These are phyloP conservation scores for Bos javanicus DNA, from an alignment of 2,113 vertebrate genomes.

Conservation along the genomic window DNA sequence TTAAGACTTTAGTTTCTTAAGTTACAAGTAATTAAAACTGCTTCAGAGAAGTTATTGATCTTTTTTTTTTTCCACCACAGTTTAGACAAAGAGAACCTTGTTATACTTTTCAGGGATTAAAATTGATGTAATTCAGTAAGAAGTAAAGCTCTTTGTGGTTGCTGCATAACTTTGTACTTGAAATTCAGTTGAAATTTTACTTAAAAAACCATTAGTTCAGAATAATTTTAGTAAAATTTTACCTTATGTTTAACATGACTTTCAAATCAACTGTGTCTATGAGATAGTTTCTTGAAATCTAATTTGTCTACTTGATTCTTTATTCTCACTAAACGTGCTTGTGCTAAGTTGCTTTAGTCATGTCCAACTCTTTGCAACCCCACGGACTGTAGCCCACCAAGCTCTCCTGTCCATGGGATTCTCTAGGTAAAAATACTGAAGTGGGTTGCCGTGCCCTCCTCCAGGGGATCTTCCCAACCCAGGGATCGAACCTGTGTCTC, in stretches of 20 bases:
- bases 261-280: conserved; percentile 24
- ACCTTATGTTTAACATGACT: background rate
- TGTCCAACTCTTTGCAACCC: background rate
- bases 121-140: conserved; percentile 52
- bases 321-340: background rate
- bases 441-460: background rate
- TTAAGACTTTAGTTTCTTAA: conserved; percentile 70
- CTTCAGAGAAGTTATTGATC: conserved; percentile 63
- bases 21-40: conserved; percentile 75
- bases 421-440: background rate
- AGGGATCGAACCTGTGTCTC: background rate
- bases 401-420: background rate
- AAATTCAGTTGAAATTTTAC: conserved; percentile 40
- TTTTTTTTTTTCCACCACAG: background rate
- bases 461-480: background rate
- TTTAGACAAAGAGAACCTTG: conserved; percentile 60
- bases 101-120: conserved; percentile 65
- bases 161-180: conserved; percentile 36
- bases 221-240: conserved; percentile 55
- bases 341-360: background rate
- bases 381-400: background rate
- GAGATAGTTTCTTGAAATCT: background rate
- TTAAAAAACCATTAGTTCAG: conserved; percentile 32
- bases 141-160: conserved; percentile 31
- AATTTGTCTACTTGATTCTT: background rate